Evolutionary conservation across 2,113 vertebrate genomes (phyloP), one percentile per base, ranked within the genome.

Genomic region (Patagioenas fasciata): DNA sequence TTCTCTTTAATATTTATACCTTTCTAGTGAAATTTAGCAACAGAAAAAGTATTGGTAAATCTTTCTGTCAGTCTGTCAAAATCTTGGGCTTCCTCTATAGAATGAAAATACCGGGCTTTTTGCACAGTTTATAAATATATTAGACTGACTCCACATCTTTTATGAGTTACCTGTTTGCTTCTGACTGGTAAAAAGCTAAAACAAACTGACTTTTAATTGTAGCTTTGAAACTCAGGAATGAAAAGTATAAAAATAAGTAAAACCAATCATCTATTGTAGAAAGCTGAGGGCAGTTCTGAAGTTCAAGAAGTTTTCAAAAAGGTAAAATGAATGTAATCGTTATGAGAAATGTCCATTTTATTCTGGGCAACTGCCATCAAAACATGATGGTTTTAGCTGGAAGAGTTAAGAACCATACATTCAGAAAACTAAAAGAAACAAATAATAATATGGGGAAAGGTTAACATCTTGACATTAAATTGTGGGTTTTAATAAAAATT

Each of bases 241-340:
- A 82, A 92, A 90, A 66, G 31, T 61, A 88, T 72, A 92, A 93
- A 96, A 95, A 90, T 26, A 94, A 56, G 38, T 56, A 71, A 95
- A 97, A 96, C 28, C 54, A 95, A 97, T 71, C 16, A 89, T 81
- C 90, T 92, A 36, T 71, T 87, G 32, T 53, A 96, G 65, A 97
- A 97, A 96, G 69, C 79, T 96, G 85, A 98, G 89, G 95, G 96
- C 89, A 97, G 91, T 84, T 96, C 92, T 93, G 95, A 97, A 98
- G 96, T 97, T 98, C 92, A 97, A 97, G 93, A 94, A 95, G 60
- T 97, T 98, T 97, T 96, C 56, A 91, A 18, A 94, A 96, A 83
- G 40, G 32, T 83, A 91, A 96, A 97, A 97, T 95, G 42, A 96
- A 91, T 88, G 65, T 60, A 97, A 95, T 95, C 58, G 95, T 97